Conservation (phyloP, 2,797 vertebrate species). For the Sebastes nivosus region DNA sequence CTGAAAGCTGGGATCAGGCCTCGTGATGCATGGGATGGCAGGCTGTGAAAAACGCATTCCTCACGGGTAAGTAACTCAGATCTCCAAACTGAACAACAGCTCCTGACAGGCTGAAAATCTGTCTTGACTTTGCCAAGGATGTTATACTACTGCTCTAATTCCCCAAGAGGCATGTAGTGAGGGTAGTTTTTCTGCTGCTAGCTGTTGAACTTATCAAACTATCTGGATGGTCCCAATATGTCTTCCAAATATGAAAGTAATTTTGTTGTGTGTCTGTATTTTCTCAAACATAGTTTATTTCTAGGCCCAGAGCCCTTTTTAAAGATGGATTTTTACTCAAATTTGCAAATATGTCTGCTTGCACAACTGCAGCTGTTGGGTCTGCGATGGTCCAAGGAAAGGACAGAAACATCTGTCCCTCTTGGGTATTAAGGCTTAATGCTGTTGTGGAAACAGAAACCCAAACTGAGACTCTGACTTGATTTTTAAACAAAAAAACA, state of each 20-base stretch:
- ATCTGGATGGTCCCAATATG: not conserved
- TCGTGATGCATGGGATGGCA: constrained; percentile 28
- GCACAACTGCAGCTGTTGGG: constrained; percentile 14
- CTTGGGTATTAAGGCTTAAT: not conserved
- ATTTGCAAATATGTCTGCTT: constrained; percentile 19
- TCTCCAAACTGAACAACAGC: constrained; percentile 25
- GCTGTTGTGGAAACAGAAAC: constrained; percentile 40
- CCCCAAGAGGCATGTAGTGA: not conserved
- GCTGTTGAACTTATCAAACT: not conserved
- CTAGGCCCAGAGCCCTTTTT: not conserved
- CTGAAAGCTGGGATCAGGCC: constrained; percentile 19
- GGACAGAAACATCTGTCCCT: constrained; percentile 13
- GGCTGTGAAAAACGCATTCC: constrained; percentile 48
- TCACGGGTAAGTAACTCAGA: constrained; percentile 11
- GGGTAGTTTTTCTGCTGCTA: not conserved
- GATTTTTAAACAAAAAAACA: not conserved
- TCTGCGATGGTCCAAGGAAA: constrained; percentile 17
- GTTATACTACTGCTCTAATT: not conserved
- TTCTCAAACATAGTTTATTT: not conserved
- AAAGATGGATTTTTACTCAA: not conserved
- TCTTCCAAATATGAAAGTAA: constrained; percentile 9
- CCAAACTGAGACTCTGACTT: constrained; percentile 11
- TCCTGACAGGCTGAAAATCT: constrained; percentile 31
- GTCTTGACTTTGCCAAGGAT: constrained; percentile 11
- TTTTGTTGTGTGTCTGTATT: not conserved